Conservation (phyloP, 2,113 vertebrate genomes). For the Corydoras sp. region DNA sequence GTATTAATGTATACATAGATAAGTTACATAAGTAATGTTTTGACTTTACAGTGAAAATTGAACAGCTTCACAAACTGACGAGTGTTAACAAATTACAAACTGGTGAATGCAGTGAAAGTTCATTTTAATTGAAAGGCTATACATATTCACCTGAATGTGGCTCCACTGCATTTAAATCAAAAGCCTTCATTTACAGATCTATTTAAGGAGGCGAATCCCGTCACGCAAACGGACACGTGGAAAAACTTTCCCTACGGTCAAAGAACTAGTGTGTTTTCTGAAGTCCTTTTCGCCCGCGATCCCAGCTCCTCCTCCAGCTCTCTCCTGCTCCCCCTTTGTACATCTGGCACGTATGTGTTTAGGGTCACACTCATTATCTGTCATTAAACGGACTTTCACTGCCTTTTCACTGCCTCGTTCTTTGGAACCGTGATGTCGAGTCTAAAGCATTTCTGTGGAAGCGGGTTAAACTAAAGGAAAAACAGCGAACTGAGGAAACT, state of each 20-base stretch:
- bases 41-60: no score
- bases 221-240: constrained; percentile 35
- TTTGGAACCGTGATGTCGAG: not conserved
- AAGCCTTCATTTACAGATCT: not conserved
- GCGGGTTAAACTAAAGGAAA: not conserved
- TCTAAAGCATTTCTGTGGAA: not conserved
- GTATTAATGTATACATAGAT: no score
- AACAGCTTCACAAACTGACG: no score
- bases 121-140: no score
- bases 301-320: constrained; percentile 32
- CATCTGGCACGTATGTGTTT: constrained; percentile 59
- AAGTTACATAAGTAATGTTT: no score
- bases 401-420: constrained; percentile 9
- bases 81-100: no score
- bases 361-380: constrained; percentile 40
- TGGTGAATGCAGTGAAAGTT: no score
- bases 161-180: not conserved
- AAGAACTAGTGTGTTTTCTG: constrained; percentile 58
- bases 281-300: constrained; percentile 56
- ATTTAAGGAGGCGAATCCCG: constrained; percentile 14
- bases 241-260: constrained; percentile 52
- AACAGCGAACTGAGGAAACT: not conserved
- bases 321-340: constrained; percentile 42
- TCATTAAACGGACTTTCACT: constrained; percentile 28
- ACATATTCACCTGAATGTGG: no score